These are phyloP conservation scores for Catajapyx aquilonaris DNA, from an alignment of 1,140 invertebrate genomes.

Conservation along the genomic window DNA sequence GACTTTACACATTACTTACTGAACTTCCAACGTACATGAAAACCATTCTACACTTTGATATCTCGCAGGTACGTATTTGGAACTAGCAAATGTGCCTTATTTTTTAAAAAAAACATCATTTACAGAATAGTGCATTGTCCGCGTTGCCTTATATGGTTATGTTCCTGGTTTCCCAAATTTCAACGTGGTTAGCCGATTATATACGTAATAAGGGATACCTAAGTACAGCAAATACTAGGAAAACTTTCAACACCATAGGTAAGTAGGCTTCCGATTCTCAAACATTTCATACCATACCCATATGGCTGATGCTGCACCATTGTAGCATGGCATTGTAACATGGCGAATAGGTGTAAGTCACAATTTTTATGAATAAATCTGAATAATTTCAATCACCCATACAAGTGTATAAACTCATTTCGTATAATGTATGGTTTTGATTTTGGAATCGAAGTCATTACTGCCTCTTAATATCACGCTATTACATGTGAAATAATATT, in stretches of 20 bases:
- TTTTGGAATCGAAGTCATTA: neutral
- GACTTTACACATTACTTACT: conserved; percentile 84
- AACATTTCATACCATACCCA: too few species aligned
- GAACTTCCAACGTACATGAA: conserved; percentile 88
- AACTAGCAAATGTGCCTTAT: neutral
- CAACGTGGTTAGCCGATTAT: conserved; percentile 44
- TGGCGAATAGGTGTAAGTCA: neutral
- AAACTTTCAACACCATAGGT: conserved; percentile 41
- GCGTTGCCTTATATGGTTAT: conserved; percentile 73
- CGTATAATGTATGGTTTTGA: neutral
- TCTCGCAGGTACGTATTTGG: conserved; percentile 40
- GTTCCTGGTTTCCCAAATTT: conserved; percentile 48
- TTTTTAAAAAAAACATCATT: neutral
- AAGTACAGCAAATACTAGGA: conserved; percentile 43
- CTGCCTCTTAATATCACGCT: too few species aligned
- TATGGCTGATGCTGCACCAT: too few species aligned
- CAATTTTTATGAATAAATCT: neutral
- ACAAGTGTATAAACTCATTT: neutral
- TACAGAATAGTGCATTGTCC: conserved; percentile 64
- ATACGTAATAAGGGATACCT: conserved; percentile 35
- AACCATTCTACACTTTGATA: conserved; percentile 64
- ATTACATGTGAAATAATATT: too few species aligned
- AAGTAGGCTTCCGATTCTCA: conserved; percentile 9
- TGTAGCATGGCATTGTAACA: too few species aligned
- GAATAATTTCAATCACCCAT: neutral